Percentiles rank a stretch among this genome's conserved stretches.
phyloP scores from a whole-genome alignment of 2,797 vertebrate species.

The Myripristis murdjan region DNA sequence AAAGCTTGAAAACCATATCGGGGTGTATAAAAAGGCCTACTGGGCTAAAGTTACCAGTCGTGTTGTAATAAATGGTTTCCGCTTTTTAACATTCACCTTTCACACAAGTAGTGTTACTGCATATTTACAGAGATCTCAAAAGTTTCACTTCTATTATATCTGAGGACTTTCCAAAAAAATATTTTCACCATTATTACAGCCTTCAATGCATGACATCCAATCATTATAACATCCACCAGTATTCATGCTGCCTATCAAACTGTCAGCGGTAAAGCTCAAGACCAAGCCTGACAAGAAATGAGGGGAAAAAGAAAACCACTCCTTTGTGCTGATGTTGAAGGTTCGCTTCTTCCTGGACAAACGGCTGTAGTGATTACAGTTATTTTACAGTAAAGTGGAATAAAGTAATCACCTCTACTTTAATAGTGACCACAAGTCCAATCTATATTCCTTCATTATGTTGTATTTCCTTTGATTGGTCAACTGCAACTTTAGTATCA shows the following conservation, averaged over 20 bases:
- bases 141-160: not conserved
- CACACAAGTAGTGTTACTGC: conserved; percentile 32
- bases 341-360: conserved; percentile 14
- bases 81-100: conserved; percentile 11
- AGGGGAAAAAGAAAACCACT: not conserved
- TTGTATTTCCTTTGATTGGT: conserved; percentile 48
- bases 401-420: not conserved
- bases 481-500: not conserved
- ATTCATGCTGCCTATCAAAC: conserved; percentile 30
- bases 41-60: conserved; percentile 16
- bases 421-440: conserved; percentile 14
- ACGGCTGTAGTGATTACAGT: conserved; percentile 2
- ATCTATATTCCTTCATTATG: conserved; percentile 18
- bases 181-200: conserved; percentile 24
- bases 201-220: conserved; percentile 2
- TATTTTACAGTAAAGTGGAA: conserved; percentile 27
- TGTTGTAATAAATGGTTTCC: conserved; percentile 13
- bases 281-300: conserved; percentile 1
- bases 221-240: not conserved
- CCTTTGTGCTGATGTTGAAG: conserved; percentile 39
- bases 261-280: not conserved
- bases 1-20: conserved; percentile 47
- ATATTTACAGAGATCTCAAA: conserved; percentile 57
- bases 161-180: conserved; percentile 49
- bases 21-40: conserved; percentile 32